phyloP scores from a whole-genome alignment of 2,888 invertebrate genomes.

The Masnerella sp. region DNA sequence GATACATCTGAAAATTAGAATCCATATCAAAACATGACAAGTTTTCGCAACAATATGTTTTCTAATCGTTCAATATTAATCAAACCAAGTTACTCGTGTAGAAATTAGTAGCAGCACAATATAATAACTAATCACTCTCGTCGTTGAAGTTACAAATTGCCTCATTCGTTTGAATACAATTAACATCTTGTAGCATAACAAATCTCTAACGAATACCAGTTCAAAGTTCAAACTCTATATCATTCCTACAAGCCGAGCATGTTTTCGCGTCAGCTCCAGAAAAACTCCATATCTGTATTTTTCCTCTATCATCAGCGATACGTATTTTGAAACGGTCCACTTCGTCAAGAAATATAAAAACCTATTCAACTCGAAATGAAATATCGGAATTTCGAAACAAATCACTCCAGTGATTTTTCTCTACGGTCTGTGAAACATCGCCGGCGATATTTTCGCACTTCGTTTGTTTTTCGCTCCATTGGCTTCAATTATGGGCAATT shows the following conservation, averaged over 20 bases:
- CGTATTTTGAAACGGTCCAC: constrained; percentile 5
- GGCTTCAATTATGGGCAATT: constrained; percentile 5
- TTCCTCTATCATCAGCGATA: constrained; percentile 10
- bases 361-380: background rate
- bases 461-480: constrained; percentile 4
- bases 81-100: background rate
- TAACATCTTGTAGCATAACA: constrained; percentile 36
- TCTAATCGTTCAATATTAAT: background rate
- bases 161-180: constrained; percentile 38
- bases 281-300: constrained; percentile 11
- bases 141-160: constrained; percentile 39
- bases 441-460: constrained; percentile 8
- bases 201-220: constrained; percentile 40
- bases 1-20: too few relatives aligned
- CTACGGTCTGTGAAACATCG: background rate
- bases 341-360: too few relatives aligned
- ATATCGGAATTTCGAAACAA: constrained; percentile 1
- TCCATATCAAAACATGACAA: background rate
- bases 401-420: background rate
- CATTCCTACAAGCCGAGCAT: constrained; percentile 10
- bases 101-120: background rate
- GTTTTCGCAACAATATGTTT: background rate
- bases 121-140: constrained; percentile 23
- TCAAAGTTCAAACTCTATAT: constrained; percentile 48
- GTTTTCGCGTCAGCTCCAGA: constrained; percentile 11